Evolutionary conservation across 2,888 invertebrate genomes (phyloP).

Genomic region (Anthophora plumipes): DNA sequence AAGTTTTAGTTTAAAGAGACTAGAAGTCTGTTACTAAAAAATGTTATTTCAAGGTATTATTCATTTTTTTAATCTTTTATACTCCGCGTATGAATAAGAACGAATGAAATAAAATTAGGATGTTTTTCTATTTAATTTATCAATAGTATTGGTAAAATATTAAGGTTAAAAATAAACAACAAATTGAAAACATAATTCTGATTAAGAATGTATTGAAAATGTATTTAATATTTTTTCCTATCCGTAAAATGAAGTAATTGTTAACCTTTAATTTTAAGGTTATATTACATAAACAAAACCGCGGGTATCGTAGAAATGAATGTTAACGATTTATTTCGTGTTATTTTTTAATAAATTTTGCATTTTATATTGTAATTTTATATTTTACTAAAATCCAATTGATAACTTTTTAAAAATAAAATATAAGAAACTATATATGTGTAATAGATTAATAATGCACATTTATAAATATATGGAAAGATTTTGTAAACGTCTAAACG

Average conservation of each 20-base stretch:
- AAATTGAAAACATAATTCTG: not conserved
- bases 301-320: too few species aligned
- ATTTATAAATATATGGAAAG: not conserved
- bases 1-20: slow-evolving; percentile 15
- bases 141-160: not conserved
- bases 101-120: slow-evolving; percentile 6
- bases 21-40: slow-evolving; percentile 4
- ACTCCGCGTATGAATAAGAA: not conserved
- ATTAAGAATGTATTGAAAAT: not conserved
- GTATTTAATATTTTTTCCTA: not conserved
- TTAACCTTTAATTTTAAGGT: slow-evolving; percentile 19
- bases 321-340: slow-evolving; percentile 3
- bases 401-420: not conserved
- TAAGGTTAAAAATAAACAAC: not conserved
- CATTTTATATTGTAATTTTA: slow-evolving; percentile 2
- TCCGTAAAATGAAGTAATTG: not conserved
- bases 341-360: not conserved
- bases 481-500: not conserved
- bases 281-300: not conserved
- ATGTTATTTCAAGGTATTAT: slow-evolving; percentile 17
- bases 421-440: too few species aligned
- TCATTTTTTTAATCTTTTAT: slow-evolving; percentile 14
- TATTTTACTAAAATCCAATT: slow-evolving; percentile 1
- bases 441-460: not conserved
- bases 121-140: not conserved